phyloP scores from a whole-genome alignment of 1,140 invertebrate species.

The Rhyacophila brunnea region DNA sequence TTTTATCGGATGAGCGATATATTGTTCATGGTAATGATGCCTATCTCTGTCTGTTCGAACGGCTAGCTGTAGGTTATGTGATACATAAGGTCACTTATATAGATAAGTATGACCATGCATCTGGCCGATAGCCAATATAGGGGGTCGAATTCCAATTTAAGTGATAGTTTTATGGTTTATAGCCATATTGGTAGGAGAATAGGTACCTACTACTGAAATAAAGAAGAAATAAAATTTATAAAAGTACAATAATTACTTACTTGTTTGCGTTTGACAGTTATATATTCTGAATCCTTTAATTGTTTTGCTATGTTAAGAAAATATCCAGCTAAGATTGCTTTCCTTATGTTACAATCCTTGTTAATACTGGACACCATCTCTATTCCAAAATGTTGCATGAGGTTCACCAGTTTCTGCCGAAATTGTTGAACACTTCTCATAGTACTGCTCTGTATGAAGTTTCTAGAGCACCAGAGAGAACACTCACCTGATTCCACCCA shows the following conservation, averaged over 20 bases:
- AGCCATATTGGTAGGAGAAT: too few species aligned
- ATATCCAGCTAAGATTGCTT: constrained; percentile 95
- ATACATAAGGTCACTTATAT: too few species aligned
- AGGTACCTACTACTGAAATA: too few species aligned
- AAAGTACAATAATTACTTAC: constrained; percentile 40
- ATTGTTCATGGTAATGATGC: too few species aligned
- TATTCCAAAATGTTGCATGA: constrained; percentile 97
- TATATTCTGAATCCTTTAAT: constrained; percentile 93
- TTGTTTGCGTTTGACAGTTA: constrained; percentile 96
- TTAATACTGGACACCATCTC: constrained; percentile 82
- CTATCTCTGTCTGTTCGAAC: too few species aligned
- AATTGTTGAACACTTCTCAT: constrained; percentile 97
- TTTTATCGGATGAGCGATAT: too few species aligned
- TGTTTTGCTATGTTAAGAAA: constrained; percentile 96
- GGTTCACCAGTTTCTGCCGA: constrained; percentile 90
- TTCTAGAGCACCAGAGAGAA: constrained; percentile 98
- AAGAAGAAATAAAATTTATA: too few species aligned
- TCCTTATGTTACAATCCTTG: constrained; percentile 85
- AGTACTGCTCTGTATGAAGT: constrained; percentile 96
- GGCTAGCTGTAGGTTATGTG: too few species aligned
- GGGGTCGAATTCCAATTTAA: too few species aligned
- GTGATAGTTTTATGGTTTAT: too few species aligned
- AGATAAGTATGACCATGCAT: too few species aligned
- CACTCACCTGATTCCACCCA: constrained; percentile 93
- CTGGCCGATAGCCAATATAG: too few species aligned